Base-by-base conservation (phyloP, 2,888 invertebrate species). In the Bruchidius siliquastri region DNA sequence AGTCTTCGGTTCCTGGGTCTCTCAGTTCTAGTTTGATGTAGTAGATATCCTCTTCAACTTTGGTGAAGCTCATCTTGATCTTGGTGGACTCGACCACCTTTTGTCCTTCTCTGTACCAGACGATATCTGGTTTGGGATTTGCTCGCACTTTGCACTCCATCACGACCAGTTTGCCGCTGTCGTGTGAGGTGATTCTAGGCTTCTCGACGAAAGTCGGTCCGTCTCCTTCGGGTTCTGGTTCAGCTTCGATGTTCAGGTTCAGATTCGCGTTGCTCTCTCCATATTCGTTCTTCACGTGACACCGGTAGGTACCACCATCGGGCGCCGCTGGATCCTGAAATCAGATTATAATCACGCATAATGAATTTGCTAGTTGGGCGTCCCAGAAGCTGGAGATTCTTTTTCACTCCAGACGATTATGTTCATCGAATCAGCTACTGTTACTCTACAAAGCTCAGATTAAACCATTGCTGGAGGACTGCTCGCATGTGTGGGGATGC, bases 191-290 rank as follows among this genome's bases (percentile, higher is more conserved):
- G 82, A 96, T 96, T 77, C 93, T 91, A 22, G 96, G 96, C 86
- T 96, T 96, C 84, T 95, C 95, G 78, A 96, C 92, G 87, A 99
- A 99, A 26, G 96, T 95, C 74, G 99, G 99, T 32, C 96, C 96
- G 84, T 96, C 95, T 71, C 96, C 96, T 88, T 96, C 95, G 0
- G 93, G 94, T 88, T 96, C 96, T n/a, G 95, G 93, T 87, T 95
- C 95, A 82, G 98, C 97, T 90, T 98, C 97, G 86, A 99, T 97
- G 86, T 99, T 98, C 74, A 99, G 89, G 84, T 98, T 97, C 72
- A 99, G 90, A 87, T 98, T 98, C 77, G 98, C 97, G 86, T 97
- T 98, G 82, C 96, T 96, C 89, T 98, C 98, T 77, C 99, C 99
- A 85, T 92, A 96, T 87, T 97, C 96, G 86, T 98, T 99, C 88